phyloP scores from a whole-genome alignment of 1,140 invertebrate species.

The Drosophila setifemur region DNA sequence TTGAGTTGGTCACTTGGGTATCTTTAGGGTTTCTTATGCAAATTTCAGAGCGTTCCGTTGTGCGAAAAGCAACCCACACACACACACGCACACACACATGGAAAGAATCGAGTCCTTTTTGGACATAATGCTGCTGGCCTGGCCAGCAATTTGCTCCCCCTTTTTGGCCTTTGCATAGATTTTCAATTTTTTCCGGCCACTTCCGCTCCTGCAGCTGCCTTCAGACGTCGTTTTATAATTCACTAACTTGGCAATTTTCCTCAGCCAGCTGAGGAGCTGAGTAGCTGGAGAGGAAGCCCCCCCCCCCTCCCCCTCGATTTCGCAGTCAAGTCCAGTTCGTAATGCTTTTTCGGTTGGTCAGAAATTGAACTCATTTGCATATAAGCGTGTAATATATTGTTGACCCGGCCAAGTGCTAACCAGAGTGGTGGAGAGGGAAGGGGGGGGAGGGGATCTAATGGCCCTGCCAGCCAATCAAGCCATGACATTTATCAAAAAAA shows the following conservation, averaged over 20 bases:
- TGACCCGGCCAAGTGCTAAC: slow-evolving; percentile 22
- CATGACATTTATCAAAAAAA: slow-evolving; percentile 59
- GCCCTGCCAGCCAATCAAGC: slow-evolving; percentile 61
- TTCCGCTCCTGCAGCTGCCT: slow-evolving; percentile 6
- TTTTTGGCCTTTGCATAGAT: slow-evolving; percentile 28
- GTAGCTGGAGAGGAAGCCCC: no score
- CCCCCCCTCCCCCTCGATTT: neutral
- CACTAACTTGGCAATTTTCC: slow-evolving; percentile 55
- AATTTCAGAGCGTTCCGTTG: slow-evolving; percentile 8
- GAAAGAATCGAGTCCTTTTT: no score
- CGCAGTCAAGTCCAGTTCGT: slow-evolving; percentile 31
- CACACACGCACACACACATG: neutral
- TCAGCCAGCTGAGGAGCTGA: no score
- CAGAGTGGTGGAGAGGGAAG: neutral
- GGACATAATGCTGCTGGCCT: no score
- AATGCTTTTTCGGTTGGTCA: slow-evolving; percentile 53
- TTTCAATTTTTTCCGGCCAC: slow-evolving; percentile 20
- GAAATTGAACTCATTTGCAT: slow-evolving; percentile 62
- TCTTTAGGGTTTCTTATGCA: slow-evolving; percentile 17
- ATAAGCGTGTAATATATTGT: slow-evolving; percentile 63
- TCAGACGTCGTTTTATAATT: slow-evolving; percentile 35
- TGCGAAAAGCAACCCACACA: neutral
- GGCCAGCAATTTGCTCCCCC: slow-evolving; percentile 7
- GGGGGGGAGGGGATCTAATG: slow-evolving; percentile 46
- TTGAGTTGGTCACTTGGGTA: no score